Evolutionary conservation across 1,140 invertebrate genomes (phyloP).

Genomic region (Nomia melanderi): DNA sequence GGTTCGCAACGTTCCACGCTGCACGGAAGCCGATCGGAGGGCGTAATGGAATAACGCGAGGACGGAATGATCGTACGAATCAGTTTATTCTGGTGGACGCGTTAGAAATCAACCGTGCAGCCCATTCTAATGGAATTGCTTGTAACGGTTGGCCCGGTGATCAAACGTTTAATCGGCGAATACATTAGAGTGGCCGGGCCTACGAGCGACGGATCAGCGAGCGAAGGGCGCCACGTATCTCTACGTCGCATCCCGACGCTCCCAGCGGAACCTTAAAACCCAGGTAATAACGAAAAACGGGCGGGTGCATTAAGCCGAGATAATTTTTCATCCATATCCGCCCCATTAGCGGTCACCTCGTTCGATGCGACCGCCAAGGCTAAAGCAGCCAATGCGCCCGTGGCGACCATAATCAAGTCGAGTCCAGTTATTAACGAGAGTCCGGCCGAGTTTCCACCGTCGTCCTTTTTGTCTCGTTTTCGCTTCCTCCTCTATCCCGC

Average conservation of each 20-base stretch:
- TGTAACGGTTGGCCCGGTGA: slow-evolving; percentile 41
- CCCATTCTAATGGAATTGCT: slow-evolving; percentile 53
- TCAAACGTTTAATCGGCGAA: slow-evolving; percentile 58
- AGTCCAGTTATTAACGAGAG: slow-evolving; percentile 62
- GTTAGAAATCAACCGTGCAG: slow-evolving; percentile 56
- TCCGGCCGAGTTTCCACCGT: slow-evolving; percentile 25
- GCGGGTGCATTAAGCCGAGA: slow-evolving; percentile 59
- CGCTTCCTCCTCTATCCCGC: background rate
- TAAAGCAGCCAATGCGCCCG: slow-evolving; percentile 50
- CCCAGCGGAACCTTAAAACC: slow-evolving; percentile 43
- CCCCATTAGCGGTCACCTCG: slow-evolving; percentile 57
- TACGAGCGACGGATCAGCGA: background rate
- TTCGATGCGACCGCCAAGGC: slow-evolving; percentile 57
- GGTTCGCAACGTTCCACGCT: background rate
- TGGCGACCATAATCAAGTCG: slow-evolving; percentile 65
- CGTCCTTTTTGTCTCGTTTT: slow-evolving; percentile 25
- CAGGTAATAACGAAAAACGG: slow-evolving; percentile 62
- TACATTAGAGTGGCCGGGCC: slow-evolving; percentile 25
- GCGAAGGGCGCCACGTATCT: too few relatives aligned
- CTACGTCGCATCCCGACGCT: background rate
- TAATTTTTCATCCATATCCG: slow-evolving; percentile 68
- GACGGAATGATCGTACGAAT: slow-evolving; percentile 35
- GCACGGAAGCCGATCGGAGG: background rate
- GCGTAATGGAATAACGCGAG: slow-evolving; percentile 17
- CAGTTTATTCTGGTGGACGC: slow-evolving; percentile 56